Evolutionary conservation across 1,140 invertebrate genomes (phyloP).

Genomic region (Melitaea cinxia): DNA sequence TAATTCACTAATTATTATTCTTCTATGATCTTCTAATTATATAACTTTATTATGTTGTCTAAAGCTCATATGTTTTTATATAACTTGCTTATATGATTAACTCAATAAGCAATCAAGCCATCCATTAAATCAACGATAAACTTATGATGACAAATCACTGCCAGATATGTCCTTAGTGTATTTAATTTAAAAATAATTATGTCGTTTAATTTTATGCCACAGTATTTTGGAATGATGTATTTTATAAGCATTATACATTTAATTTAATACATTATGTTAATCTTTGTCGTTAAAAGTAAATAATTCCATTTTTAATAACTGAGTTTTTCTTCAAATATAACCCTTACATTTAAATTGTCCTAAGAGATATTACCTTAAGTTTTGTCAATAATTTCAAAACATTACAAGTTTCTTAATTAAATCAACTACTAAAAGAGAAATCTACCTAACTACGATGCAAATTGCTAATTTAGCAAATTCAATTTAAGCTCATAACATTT

Average conservation of each 20-base stretch:
- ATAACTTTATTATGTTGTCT: too few relatives aligned
- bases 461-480: too few relatives aligned
- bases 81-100: too few relatives aligned
- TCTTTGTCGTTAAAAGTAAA: slow-evolving; percentile 46
- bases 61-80: too few relatives aligned
- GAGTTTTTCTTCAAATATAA: not conserved
- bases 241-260: slow-evolving; percentile 36
- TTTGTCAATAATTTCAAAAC: too few relatives aligned
- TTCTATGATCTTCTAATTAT: too few relatives aligned
- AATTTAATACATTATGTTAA: slow-evolving; percentile 39
- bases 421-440: too few relatives aligned
- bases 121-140: slow-evolving; percentile 25
- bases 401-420: too few relatives aligned
- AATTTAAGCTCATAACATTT: too few relatives aligned
- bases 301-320: slow-evolving; percentile 37
- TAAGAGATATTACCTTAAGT: too few relatives aligned
- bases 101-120: slow-evolving; percentile 15
- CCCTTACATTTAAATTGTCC: not conserved
- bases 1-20: too few relatives aligned
- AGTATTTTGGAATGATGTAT: slow-evolving; percentile 31
- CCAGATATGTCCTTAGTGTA: slow-evolving; percentile 24
- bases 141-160: slow-evolving; percentile 17
- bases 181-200: slow-evolving; percentile 7
- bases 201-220: slow-evolving; percentile 19
- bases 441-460: too few relatives aligned